Base-by-base conservation (phyloP, 2,797 vertebrate genomes). In the Acridotheres tristis region DNA sequence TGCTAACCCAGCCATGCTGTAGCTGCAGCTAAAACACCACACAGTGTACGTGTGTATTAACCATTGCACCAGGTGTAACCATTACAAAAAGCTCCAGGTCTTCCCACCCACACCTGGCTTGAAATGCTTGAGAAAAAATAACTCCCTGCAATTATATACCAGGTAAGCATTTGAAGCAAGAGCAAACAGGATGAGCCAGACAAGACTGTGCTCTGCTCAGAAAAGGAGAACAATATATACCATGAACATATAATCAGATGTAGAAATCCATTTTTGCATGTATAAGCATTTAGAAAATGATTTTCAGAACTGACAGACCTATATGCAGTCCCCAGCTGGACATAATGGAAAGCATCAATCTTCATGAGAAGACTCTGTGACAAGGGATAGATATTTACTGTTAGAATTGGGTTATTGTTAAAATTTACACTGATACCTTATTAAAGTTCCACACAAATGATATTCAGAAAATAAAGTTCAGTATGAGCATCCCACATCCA, bases 311-410 rank as follows among this genome's bases (percentile, higher is more conserved):
- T 54, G 59, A 97, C 98, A 97, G 76, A 98, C 98, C 98, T 98
- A 71, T 98, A 98, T 62, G 98, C 98, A 0, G 98, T 98, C 58
- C 98, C 98, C 85, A 98, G 92, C 68, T 98, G 98, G 73, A 98
- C 98, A 14, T 98, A 98, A 80, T 98, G 98, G 95, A 98, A 98
- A 89, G 98, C 98, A 61, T 98, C 98, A 0, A 98, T 98, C 96
- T 98, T 98, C 98, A 98, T 98, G 93, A 98, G 97, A 54, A 98
- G 98, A 84, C 98, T 98, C 98, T 98, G 95, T 75, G 74, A 90
- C 27, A 71, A 72, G 29, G 57, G 17, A 82, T 12, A 88, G 34
- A 85, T 20, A 95, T 53, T 87, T 77, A 82, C 25, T 54, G 36
- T 94, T 73, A 90, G 62, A 63, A 74, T 3, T 43, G 34, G 19